A percentile compares a stretch with the other conserved stretches of the same genome.
phyloP scores from a whole-genome alignment of 2,888 invertebrate genomes.

The Tenthredo amoena region DNA sequence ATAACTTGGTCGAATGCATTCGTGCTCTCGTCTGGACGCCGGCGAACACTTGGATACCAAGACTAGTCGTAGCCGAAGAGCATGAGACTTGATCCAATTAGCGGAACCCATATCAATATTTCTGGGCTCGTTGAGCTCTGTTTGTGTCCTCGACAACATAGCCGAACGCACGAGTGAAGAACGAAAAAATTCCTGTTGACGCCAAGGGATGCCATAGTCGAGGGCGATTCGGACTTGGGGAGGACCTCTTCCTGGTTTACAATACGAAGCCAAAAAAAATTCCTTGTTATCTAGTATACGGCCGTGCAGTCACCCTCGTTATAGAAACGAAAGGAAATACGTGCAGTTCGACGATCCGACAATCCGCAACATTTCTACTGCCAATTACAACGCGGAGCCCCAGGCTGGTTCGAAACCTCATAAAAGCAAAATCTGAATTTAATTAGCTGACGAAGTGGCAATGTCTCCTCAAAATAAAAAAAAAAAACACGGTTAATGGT shows the following conservation, averaged over 20 bases:
- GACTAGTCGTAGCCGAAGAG: background rate
- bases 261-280: slow-evolving; percentile 25
- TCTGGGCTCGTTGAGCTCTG: slow-evolving; percentile 1
- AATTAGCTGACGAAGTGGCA: slow-evolving; percentile 17
- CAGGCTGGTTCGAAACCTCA: slow-evolving; percentile 20
- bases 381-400: slow-evolving; percentile 23
- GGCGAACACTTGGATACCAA: background rate
- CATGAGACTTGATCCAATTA: slow-evolving; percentile 39
- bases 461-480: background rate
- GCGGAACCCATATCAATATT: slow-evolving; percentile 47
- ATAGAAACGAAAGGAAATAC: background rate
- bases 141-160: slow-evolving; percentile 8
- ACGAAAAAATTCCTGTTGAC: slow-evolving; percentile 1
- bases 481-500: background rate
- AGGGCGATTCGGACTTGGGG: background rate
- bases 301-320: slow-evolving; percentile 6
- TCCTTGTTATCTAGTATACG: background rate
- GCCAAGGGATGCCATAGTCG: background rate
- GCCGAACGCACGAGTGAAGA: background rate
- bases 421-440: slow-evolving; percentile 20
- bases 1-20: background rate
- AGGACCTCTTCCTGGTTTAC: background rate
- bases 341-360: background rate
- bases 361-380: background rate
- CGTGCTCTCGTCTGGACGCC: background rate